Conservation (phyloP, 2,888 invertebrate genomes). For the Agriopis aurantiaria region DNA sequence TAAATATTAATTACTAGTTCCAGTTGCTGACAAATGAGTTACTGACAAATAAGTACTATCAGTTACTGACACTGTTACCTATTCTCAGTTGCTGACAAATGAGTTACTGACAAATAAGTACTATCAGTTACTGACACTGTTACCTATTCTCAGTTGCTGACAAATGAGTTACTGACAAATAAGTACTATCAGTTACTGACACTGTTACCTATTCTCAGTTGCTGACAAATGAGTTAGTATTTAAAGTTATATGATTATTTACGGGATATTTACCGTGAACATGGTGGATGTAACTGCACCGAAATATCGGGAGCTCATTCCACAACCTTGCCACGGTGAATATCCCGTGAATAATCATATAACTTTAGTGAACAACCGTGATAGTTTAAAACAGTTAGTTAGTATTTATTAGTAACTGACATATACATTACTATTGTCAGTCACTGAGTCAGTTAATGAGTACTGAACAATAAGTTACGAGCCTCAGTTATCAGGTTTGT, state of each 20-base stretch:
- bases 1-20: neutral
- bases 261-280: no score
- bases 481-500: no score
- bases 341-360: no score
- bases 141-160: neutral
- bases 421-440: neutral
- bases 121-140: neutral
- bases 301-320: no score
- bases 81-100: neutral
- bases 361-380: no score
- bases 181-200: neutral
- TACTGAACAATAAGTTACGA: no score
- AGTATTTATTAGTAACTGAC: neutral
- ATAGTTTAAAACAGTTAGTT: no score
- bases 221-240: neutral
- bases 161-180: neutral
- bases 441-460: neutral
- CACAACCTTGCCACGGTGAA: no score
- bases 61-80: neutral
- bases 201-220: neutral
- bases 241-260: no score
- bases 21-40: neutral
- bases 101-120: neutral
- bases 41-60: neutral
- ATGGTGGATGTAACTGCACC: no score